A percentile compares a stretch with the other conserved stretches of the same genome.
phyloP scores from a whole-genome alignment of 2,888 invertebrate genomes.

The Caenorhabditis plicata region DNA sequence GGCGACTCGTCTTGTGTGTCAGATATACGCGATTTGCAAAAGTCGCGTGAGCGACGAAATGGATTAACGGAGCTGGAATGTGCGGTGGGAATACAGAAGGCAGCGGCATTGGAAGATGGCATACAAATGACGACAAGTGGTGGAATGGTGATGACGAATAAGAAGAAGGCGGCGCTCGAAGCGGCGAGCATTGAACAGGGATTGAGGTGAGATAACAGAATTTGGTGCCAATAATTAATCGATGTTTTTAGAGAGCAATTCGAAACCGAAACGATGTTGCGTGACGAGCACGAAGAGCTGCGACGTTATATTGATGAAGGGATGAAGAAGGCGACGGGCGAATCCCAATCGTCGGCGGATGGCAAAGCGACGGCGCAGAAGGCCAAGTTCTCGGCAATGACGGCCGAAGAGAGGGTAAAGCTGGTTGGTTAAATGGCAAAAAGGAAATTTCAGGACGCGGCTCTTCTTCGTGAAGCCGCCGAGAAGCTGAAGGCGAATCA shows the following conservation, averaged over 20 bases:
- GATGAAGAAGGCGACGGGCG: conserved; percentile 10
- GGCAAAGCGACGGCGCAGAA: neutral
- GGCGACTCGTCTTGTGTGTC: conserved; percentile 31
- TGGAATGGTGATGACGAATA: conserved; percentile 50
- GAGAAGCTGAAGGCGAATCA: conserved; percentile 69
- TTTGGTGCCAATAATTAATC: neutral
- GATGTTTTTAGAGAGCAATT: conserved; percentile 54
- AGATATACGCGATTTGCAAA: conserved; percentile 61
- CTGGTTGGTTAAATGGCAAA: neutral
- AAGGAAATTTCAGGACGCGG: conserved; percentile 4
- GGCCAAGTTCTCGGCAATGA: conserved; percentile 16
- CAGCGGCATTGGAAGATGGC: conserved; percentile 36
- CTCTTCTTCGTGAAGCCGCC: conserved; percentile 21
- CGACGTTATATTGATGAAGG: conserved; percentile 55
- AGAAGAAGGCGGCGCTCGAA: conserved; percentile 53
- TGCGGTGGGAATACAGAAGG: conserved; percentile 59
- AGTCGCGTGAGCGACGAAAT: conserved; percentile 50
- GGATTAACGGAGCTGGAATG: conserved; percentile 62
- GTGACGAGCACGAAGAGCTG: conserved; percentile 64
- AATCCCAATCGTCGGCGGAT: no score
- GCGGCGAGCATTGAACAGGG: conserved; percentile 61
- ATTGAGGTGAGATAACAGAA: conserved; percentile 23
- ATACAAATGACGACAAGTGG: conserved; percentile 52
- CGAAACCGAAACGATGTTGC: conserved; percentile 60
- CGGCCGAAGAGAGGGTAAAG: conserved; percentile 16